Conservation (phyloP, 2,888 invertebrate species). For the Cryptus armator region DNA sequence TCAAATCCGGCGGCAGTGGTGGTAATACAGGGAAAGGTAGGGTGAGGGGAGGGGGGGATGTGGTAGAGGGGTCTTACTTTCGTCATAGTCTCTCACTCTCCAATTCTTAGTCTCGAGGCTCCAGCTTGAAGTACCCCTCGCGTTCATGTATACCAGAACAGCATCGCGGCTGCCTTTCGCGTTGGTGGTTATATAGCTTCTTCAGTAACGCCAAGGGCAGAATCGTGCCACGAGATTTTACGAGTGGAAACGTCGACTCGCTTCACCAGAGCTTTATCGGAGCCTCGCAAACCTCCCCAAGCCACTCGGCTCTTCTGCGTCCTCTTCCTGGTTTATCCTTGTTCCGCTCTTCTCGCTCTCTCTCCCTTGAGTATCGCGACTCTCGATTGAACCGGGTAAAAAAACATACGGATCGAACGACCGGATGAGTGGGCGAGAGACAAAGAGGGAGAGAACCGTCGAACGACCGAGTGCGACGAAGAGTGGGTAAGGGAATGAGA, state of each 20-base stretch:
- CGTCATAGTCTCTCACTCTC: neutral
- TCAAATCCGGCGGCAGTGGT: conserved; percentile 67
- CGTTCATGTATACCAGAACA: neutral
- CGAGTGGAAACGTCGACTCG: conserved; percentile 29
- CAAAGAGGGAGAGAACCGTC: neutral
- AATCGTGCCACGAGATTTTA: conserved; percentile 49
- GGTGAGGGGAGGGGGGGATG: too few species aligned
- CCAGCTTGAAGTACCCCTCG: neutral
- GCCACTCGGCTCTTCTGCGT: neutral
- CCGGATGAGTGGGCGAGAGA: neutral
- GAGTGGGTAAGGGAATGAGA: neutral
- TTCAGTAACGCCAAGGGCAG: conserved; percentile 34
- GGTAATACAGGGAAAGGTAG: conserved; percentile 6
- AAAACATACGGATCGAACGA: conserved; percentile 40
- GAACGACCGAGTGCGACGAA: conserved; percentile 1
- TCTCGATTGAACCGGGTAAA: conserved; percentile 45
- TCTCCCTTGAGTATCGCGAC: conserved; percentile 29
- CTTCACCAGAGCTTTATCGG: conserved; percentile 34
- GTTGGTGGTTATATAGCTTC: neutral
- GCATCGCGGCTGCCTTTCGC: neutral
- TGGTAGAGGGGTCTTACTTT: neutral
- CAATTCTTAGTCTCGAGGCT: conserved; percentile 5
- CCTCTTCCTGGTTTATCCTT: conserved; percentile 11
- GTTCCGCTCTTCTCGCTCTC: conserved; percentile 1
- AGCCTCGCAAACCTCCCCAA: conserved; percentile 5